Evolutionary conservation across 2,797 vertebrate species (phyloP), one percentile per base, ranked within the genome.

Genomic region (Pampus argenteus): DNA sequence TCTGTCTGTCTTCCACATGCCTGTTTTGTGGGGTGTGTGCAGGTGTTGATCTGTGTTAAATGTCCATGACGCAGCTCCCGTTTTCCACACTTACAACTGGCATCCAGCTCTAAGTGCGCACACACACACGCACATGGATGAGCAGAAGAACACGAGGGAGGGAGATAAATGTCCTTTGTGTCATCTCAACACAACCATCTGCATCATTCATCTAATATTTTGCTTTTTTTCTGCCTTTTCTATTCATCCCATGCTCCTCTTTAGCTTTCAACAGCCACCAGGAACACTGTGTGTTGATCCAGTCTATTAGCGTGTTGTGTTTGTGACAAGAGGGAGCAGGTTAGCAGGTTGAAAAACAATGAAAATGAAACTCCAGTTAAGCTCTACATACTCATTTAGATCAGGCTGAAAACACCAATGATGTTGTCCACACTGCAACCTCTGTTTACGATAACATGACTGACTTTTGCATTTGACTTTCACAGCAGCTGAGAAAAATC

Each of bases 1-100:
- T 70, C 69, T 78, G 34, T 13, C 34, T 75, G 65, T 73, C 34
- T 64, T 50, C 72, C 57, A 81, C 71, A 75, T 79, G 76, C 68
- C 54, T 74, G 61, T 26, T 82, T 79, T 64, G 78, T 73, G 60
- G 26, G 70, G 59, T 78, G 62, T 79, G 69, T 74, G 76, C 61
- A 86, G 85, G 86, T 91, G 78, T 81, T 85, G 80, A 78, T 85
- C 74, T 84, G 71, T 79, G 71, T 71, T 85, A 88, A 83, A 86
- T 63, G 81, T n/a, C 54, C 57, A 55, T 71, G 83, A 83, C 57
- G 31, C 66, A 76, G 76, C 84, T 86, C 74, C 81, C 63, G 74
- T 84, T 86, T 74, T 82, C 38, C 78, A 66, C 70, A 71, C 67
- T 63, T 55, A 42, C 36, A 64, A 66, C 42, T 73, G 76, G 59